A percentile compares a stretch with the other conserved stretches of the same genome.
Evolutionary conservation across 2,797 vertebrate species (phyloP).

Genomic region (Chrysocyon brachyurus): DNA sequence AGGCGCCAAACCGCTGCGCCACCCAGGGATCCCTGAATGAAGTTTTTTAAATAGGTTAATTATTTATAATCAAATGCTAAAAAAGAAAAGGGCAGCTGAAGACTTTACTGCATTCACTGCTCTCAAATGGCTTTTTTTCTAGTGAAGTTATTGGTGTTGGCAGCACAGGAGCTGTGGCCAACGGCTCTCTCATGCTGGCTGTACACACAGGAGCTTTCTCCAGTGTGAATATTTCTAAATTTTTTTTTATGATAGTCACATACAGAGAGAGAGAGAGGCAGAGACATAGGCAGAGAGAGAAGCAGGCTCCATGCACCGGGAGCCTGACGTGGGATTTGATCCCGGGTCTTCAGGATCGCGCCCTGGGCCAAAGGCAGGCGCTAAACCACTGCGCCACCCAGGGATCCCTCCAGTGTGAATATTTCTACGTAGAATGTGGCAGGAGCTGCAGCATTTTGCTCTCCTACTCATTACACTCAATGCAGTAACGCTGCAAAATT

Average conservation of each 20-base stretch:
- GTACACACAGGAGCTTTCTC: not conserved
- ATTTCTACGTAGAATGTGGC: not conserved
- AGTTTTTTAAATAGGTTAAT: not conserved
- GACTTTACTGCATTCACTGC: not conserved
- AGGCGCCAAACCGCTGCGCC: too few species aligned
- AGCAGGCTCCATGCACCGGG: too few species aligned
- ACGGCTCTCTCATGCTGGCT: not conserved
- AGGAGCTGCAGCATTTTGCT: not conserved
- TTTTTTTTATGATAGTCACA: too few species aligned
- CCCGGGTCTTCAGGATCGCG: too few species aligned
- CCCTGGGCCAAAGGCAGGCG: too few species aligned
- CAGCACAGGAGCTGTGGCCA: not conserved
- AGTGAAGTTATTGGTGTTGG: not conserved
- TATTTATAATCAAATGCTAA: not conserved
- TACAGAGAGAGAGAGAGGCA: too few species aligned
- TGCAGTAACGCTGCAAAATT: not conserved
- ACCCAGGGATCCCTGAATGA: too few species aligned
- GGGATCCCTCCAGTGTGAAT: too few species aligned
- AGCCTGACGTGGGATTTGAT: too few species aligned
- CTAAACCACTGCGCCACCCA: too few species aligned
- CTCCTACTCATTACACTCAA: not conserved
- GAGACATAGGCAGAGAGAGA: too few species aligned
- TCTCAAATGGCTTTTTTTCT: not conserved
- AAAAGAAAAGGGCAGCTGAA: not conserved
- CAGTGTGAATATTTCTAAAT: not conserved